phyloP scores from a whole-genome alignment of 2,113 vertebrate genomes.

The Catharus bicknelli region DNA sequence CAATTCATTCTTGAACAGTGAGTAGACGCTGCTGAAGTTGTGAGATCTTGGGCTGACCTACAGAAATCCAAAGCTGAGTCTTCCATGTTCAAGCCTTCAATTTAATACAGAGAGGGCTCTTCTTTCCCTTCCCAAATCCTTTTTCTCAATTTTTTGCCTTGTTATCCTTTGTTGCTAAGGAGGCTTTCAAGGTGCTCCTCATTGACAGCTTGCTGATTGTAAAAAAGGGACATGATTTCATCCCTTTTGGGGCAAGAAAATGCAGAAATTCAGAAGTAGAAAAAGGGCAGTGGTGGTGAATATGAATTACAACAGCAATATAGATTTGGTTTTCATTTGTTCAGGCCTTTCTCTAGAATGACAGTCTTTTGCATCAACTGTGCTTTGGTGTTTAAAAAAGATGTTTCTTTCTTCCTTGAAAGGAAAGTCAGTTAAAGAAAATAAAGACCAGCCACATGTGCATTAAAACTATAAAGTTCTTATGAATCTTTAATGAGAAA shows the following conservation, averaged over 20 bases:
- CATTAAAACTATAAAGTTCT: constrained; percentile 48
- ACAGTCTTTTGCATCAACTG: not conserved
- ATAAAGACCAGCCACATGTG: not conserved
- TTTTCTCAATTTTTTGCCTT: not conserved
- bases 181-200: not conserved
- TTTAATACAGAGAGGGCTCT: not conserved
- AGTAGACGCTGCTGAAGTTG: not conserved
- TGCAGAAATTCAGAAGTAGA: not conserved
- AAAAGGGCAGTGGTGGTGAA: not conserved
- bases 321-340: not conserved
- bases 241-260: not conserved
- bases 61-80: not conserved
- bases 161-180: not conserved
- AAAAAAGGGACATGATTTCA: not conserved
- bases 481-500: constrained; percentile 61
- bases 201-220: not conserved
- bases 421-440: not conserved
- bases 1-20: not conserved
- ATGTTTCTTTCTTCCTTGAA: not conserved
- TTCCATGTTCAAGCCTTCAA: not conserved
- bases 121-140: not conserved
- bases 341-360: not conserved
- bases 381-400: not conserved
- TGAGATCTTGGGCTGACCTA: not conserved
- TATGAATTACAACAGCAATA: not conserved